Evolutionary conservation across 2,888 invertebrate genomes (phyloP), one percentile per base, ranked within the genome.

Genomic region (Thumatha senex): DNA sequence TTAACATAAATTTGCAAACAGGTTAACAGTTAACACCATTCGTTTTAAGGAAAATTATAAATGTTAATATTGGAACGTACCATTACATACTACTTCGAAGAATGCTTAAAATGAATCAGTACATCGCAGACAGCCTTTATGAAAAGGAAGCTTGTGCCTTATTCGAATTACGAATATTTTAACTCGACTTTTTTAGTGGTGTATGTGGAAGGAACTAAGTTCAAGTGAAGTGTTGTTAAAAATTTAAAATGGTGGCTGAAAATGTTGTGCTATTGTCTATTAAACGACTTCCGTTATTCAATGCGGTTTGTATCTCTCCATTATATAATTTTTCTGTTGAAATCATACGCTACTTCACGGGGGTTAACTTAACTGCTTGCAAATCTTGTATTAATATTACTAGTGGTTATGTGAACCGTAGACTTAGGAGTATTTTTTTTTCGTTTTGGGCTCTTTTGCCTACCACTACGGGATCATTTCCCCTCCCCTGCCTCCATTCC

Each of bases 261-360:
- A 39, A 40, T 54, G 58, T 58, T 31, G 63, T 61, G 42, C 47
- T 69, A 50, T 34, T 69, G 46, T 66, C 66, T 48, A 51, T 67
- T 31, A 67, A 57, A 51, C 55, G 52, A 18, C 41, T 59, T 30
- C 48, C 56, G n/a, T 10, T 53, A 3, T 55, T 56, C 33, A 9
- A 38, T 40, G 43, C 46, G 64, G 67, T 67, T 53, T 35, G 67
- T 62, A 45, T 7, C 15, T n/a, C 30, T 42, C 12, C 18, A 36
- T 13, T 12, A 11, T 31, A 7, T 29, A 14, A 18, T 40, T n/a
- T 18, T 24, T 18, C 33, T 4, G 5, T 24, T 24, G 18, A 4
- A 24, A 5, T 24, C 18, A 24, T 24, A 4, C 5, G 18, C 18
- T 2, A 4, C 18, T 24, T 24, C 18, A 5, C 18, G 18, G 5